Evolutionary conservation across 2,113 vertebrate species (phyloP).

Genomic region (Gnathonemus echidnorhynchus): DNA sequence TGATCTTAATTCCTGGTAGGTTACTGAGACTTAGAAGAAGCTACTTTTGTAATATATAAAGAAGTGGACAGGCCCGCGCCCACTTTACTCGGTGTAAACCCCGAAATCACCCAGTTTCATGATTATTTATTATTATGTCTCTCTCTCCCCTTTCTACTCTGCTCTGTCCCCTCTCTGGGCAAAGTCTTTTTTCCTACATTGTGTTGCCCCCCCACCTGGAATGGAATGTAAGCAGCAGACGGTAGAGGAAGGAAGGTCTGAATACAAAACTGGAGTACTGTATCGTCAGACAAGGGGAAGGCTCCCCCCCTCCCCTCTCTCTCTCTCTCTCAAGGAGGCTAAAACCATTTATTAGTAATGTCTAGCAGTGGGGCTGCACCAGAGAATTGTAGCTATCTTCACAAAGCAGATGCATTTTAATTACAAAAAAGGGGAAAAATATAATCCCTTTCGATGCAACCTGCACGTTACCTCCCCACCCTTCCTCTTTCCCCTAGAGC

Average conservation of each 20-base stretch:
- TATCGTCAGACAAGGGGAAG: background rate
- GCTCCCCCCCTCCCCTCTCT: background rate
- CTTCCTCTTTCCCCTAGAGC: background rate
- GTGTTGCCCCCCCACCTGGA: background rate
- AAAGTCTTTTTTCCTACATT: background rate
- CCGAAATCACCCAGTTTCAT: background rate
- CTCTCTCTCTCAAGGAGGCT: slow-evolving; percentile 15
- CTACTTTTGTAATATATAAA: background rate
- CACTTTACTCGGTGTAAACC: background rate
- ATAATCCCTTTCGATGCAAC: background rate
- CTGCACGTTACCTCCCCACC: background rate
- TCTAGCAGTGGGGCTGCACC: background rate
- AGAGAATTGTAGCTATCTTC: background rate
- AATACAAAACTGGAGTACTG: slow-evolving; percentile 9
- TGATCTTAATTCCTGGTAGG: background rate
- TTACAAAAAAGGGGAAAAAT: background rate
- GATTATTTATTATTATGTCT: background rate
- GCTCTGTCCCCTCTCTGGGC: background rate
- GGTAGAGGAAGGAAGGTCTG: slow-evolving; percentile 7
- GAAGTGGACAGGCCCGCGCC: background rate
- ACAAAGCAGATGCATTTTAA: background rate
- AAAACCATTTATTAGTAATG: slow-evolving; percentile 14
- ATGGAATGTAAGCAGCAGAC: slow-evolving; percentile 13
- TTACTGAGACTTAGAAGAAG: background rate
- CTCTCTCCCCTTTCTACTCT: background rate